phyloP scores from a whole-genome alignment of 2,797 vertebrate genomes.

The Platalea minor region DNA sequence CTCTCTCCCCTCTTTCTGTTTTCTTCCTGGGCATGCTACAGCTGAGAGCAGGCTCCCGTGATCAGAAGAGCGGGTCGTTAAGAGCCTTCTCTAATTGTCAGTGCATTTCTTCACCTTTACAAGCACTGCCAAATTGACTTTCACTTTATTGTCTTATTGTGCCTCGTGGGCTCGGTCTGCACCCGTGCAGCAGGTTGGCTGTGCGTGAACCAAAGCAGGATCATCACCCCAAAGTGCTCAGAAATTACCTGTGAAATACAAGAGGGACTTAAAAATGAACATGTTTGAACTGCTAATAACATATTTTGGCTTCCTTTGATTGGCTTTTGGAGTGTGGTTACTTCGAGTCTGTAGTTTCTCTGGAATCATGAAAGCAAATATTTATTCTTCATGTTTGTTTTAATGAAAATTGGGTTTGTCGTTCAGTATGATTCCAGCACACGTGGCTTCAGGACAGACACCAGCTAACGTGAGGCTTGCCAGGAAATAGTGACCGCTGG shows the following conservation, averaged over 20 bases:
- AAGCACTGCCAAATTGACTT: constrained; percentile 47
- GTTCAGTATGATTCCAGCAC: not conserved
- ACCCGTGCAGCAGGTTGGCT: not conserved
- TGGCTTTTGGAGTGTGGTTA: not conserved
- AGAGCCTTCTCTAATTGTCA: constrained; percentile 20
- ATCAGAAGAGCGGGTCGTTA: not conserved
- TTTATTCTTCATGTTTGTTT: constrained; percentile 1
- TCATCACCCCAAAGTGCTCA: not conserved
- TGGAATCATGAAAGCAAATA: not conserved
- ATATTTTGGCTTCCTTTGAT: not conserved
- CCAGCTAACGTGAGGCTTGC: not conserved
- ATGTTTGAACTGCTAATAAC: not conserved
- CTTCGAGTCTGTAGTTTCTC: not conserved
- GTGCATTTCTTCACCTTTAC: constrained; percentile 57
- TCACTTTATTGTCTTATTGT: constrained; percentile 31
- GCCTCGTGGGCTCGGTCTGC: not conserved
- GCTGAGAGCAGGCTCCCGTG: not conserved
- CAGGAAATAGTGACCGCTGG: constrained; percentile 24
- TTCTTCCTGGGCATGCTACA: not conserved
- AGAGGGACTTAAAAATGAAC: not conserved
- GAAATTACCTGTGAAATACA: not conserved
- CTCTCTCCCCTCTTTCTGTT: not conserved
- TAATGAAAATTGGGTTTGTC: constrained; percentile 17
- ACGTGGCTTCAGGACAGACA: not conserved
- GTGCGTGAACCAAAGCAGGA: not conserved